phyloP scores from a whole-genome alignment of 2,888 invertebrate genomes.

The Tridacna crocea region DNA sequence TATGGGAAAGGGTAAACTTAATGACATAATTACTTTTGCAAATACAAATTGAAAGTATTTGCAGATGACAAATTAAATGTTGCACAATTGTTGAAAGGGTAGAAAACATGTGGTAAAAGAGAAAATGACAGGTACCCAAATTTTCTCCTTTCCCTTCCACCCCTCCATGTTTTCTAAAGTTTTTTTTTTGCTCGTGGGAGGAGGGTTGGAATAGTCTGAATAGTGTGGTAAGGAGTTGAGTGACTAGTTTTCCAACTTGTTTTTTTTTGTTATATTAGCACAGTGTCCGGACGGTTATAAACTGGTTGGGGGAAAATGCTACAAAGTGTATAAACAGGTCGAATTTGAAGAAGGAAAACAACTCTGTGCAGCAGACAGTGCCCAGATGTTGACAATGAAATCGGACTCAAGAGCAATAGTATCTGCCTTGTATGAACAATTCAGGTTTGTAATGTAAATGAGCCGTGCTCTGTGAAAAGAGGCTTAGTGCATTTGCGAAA shows the following conservation, averaged over 20 bases:
- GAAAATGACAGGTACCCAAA: background rate
- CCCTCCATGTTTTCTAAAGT: background rate
- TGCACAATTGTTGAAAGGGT: background rate
- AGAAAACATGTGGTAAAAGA: background rate
- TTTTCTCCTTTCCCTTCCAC: background rate
- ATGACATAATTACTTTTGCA: no score
- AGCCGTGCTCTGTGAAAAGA: no score
- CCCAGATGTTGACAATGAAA: conserved; percentile 2
- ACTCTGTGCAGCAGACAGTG: background rate
- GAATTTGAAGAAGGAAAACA: background rate
- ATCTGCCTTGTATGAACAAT: background rate
- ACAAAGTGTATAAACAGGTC: background rate
- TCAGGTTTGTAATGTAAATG: background rate
- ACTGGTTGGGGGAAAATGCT: conserved; percentile 3
- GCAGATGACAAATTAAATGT: no score
- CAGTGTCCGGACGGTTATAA: conserved; percentile 1
- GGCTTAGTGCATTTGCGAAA: no score
- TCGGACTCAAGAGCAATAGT: background rate
- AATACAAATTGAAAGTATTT: no score
- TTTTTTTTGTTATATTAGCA: background rate
- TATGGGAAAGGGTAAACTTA: no score
- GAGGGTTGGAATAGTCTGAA: background rate
- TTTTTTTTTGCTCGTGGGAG: no score
- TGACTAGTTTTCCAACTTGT: background rate
- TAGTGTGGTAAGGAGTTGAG: background rate